Evolutionary conservation across 2,797 vertebrate species (phyloP).

Genomic region (Vireo griseus): DNA sequence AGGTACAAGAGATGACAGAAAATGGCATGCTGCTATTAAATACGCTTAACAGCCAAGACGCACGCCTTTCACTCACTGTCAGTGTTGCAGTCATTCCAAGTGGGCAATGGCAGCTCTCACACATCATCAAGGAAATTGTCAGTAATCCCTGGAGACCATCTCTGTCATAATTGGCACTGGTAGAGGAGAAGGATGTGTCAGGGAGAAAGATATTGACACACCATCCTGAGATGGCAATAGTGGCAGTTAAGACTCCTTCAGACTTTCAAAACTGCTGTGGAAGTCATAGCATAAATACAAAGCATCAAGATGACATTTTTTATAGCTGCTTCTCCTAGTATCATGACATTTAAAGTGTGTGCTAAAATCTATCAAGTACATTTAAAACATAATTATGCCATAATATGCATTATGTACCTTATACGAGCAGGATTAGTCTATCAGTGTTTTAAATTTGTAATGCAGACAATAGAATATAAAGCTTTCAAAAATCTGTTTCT

Average conservation of each 20-base stretch:
- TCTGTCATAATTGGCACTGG: not conserved
- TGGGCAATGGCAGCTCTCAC: not conserved
- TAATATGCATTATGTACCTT: not conserved
- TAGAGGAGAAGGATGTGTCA: not conserved
- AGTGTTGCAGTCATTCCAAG: not conserved
- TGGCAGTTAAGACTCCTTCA: not conserved
- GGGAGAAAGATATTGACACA: not conserved
- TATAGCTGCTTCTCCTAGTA: slow-evolving; percentile 3
- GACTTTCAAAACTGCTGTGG: not conserved
- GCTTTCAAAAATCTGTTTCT: not conserved
- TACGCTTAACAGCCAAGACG: not conserved
- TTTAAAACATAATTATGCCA: not conserved
- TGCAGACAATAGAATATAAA: not conserved
- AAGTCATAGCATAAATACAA: not conserved
- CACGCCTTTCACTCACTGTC: slow-evolving; percentile 7
- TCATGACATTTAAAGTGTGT: slow-evolving; percentile 14
- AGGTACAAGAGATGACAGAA: not conserved
- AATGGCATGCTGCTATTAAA: not conserved
- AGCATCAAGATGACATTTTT: not conserved
- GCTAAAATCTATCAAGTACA: slow-evolving; percentile 14
- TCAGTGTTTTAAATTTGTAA: slow-evolving; percentile 4
- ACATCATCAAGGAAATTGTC: not conserved
- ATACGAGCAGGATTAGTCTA: not conserved
- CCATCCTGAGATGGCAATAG: not conserved
- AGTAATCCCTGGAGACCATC: not conserved